These are phyloP conservation scores for Villa cingulata DNA, from an alignment of 2,888 invertebrate genomes.

Conservation along the genomic window DNA sequence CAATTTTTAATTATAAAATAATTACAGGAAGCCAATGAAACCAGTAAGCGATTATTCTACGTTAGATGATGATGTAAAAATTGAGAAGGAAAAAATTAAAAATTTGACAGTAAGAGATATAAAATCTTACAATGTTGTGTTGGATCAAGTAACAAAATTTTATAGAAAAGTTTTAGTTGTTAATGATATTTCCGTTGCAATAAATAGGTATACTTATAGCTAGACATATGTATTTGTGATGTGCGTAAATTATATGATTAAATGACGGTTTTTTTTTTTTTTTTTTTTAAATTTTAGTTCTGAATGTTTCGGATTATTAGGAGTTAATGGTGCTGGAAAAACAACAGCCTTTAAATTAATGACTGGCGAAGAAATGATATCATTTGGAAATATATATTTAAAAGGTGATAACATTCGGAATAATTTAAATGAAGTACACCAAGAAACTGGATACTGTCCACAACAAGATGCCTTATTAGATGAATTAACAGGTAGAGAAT, in stretches of 20 bases:
- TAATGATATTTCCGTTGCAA: constrained; percentile 51
- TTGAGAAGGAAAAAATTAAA: constrained; percentile 40
- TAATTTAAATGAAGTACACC: constrained; percentile 44
- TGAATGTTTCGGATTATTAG: constrained; percentile 71
- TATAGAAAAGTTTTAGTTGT: constrained; percentile 67
- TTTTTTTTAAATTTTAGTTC: constrained; percentile 30
- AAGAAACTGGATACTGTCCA: constrained; percentile 57
- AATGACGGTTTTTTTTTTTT: background rate
- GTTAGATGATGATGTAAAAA: constrained; percentile 43
- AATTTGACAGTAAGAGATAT: constrained; percentile 31
- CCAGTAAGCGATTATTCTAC: constrained; percentile 31
- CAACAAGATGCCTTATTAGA: constrained; percentile 60
- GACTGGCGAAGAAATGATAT: constrained; percentile 64
- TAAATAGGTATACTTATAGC: constrained; percentile 23
- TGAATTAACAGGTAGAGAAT: constrained; percentile 59
- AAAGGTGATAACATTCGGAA: constrained; percentile 41
- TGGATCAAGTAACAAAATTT: constrained; percentile 53
- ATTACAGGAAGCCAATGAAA: background rate
- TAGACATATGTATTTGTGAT: background rate
- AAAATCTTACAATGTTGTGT: constrained; percentile 30
- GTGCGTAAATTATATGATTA: no score
- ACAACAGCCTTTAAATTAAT: constrained; percentile 83
- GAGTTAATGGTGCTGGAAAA: constrained; percentile 79
- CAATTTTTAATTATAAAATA: constrained; percentile 8
- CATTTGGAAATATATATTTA: constrained; percentile 57